Evolutionary conservation across 2,113 vertebrate genomes (phyloP).

Genomic region (Hirundichthys speculiger): DNA sequence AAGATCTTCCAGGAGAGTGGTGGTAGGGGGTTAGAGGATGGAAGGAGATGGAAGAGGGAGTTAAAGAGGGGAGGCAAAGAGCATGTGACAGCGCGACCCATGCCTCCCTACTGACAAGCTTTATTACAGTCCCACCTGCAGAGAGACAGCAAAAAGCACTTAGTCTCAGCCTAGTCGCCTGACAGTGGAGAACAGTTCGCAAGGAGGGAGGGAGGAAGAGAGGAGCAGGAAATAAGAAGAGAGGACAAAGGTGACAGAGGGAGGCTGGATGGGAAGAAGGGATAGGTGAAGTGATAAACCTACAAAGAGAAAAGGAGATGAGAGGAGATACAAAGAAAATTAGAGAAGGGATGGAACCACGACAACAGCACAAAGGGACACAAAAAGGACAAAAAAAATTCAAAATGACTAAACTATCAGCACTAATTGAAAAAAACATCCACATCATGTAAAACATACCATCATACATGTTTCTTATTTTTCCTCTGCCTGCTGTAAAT

Average conservation of each 20-base stretch:
- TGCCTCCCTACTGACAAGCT: constrained; percentile 73
- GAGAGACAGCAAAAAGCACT: constrained; percentile 79
- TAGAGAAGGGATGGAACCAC: background rate
- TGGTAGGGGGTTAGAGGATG: background rate
- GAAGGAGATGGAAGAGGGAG: constrained; percentile 49
- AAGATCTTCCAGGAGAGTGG: constrained; percentile 40
- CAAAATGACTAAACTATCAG: background rate
- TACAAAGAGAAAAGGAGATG: constrained; percentile 8
- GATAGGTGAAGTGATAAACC: constrained; percentile 39
- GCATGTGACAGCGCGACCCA: constrained; percentile 74
- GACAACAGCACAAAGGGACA: background rate
- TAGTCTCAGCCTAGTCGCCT: constrained; percentile 66
- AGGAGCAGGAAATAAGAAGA: constrained; percentile 9
- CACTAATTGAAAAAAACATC: too few species aligned
- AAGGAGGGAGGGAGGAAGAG: constrained; percentile 31
- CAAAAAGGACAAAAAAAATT: background rate
- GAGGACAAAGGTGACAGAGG: constrained; percentile 14
- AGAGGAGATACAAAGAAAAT: constrained; percentile 1
- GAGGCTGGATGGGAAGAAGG: constrained; percentile 15
- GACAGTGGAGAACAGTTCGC: constrained; percentile 56
- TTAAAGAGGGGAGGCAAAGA: constrained; percentile 69
- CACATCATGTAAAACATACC: background rate
- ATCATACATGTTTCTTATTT: background rate
- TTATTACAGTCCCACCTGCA: constrained; percentile 78
- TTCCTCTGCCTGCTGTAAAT: constrained; percentile 1